Evolutionary conservation across 2,888 invertebrate genomes (phyloP), one percentile per base, ranked within the genome.

Genomic region (Hirtodrosophila cameraria): DNA sequence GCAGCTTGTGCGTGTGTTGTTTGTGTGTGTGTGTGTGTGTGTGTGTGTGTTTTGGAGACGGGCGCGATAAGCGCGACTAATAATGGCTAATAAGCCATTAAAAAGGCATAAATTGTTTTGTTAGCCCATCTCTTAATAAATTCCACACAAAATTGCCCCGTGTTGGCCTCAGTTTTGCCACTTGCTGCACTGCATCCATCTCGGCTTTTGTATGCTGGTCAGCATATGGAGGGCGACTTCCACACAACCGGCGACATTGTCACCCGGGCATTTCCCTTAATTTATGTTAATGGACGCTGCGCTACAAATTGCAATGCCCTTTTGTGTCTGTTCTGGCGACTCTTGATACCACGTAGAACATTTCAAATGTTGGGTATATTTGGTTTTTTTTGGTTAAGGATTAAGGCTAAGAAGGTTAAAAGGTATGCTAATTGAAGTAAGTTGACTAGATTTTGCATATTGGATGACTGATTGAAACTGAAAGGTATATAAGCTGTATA

Each of bases 21-120:
- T 36, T 23, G 6, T 25, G 25, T 6, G 4, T 25, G 33, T 6
- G 36, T 60, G 35, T 30, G 39, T 59, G 30, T 50, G 62, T 48
- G 48, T 42, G 35, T 52, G 66, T 59, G 38, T 74, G 58, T 57
- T 53, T 63, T 28, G 67, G 55, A 70, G 77, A 63, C 75, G 58
- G 75, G 84, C 72, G 84, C 83, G 88, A 88, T 88, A 88, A 88
- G 88, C 89, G 73, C 73, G 78, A 87, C 87, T 87, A 87, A 87
- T 86, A 81, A 85, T 81, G 84, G 87, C 87, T 89, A 88, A 89
- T 88, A 88, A 88, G 86, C 88, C 87, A 86, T 88, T 89, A 87
- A 88, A 88, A 83, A 81, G 80, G 76, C 86, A 88, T 89, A 89
- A 88, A 88, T 89, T 88, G 86, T 87, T 86, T 85, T 86, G 88